Base-by-base conservation (phyloP, 2,888 invertebrate genomes). In the Troides aeacus region DNA sequence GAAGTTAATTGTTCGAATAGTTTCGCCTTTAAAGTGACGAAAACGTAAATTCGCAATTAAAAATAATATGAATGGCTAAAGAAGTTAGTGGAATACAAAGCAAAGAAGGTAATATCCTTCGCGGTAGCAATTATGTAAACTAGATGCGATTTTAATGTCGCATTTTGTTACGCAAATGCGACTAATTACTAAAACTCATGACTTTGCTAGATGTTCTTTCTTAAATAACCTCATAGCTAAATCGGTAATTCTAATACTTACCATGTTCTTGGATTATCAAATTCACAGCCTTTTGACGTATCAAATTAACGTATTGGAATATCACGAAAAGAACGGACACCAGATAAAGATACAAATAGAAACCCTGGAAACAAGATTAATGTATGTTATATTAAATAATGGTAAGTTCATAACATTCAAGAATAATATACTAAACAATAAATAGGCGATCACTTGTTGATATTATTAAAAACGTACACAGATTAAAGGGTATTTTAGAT, bases 341-440 rank as follows among this genome's bases (percentile, higher is more conserved):
- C 71, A 95, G 83, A 82, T 97, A 97, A 61, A 97, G 90, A 82
- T 97, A 97, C 61, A 97, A 92, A 86, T 97, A 97, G 85, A 97
- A 97, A 62, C 96, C 97, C 94, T 97, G 93, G 74, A 92, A 89
- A 73, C 57, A 58, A 58, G 10, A 10, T 10, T 6, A 58, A 23
- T 23, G 3, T 50, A 18, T 23, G 21, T 2, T 10, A 23, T 21
- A 23, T 4, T 23, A 57, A 23, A 23, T 21, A 23, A 57, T 21
- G 10, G 6, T 23, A 57, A n/a, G 15, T 15, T 5, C 18, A 15
- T 53, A n/a, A 53, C 6, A n/a, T 53, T 18, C 6, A 53, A 53
- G 53, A n/a, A 1, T 53, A 6, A 53, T 18, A 53, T 5, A n/a
- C 2, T 1, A 15, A n/a, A 53, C 6, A 53, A 53, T 53, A 6